Evolutionary conservation across 2,888 invertebrate species (phyloP).

Genomic region (Panzeria rudis): DNA sequence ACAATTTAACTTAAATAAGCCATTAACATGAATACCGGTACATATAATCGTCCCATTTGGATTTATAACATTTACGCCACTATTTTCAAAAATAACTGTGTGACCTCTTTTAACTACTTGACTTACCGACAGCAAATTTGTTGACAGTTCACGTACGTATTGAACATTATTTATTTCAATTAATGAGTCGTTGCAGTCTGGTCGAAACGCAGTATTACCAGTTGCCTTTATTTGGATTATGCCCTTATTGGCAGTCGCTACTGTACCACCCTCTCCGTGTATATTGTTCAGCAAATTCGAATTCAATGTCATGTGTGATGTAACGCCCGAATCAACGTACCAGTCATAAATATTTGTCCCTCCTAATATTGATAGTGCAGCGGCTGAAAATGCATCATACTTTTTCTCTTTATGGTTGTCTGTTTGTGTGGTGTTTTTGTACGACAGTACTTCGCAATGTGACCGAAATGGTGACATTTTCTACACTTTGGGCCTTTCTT

Average conservation of each 20-base stretch:
- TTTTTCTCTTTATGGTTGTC: neutral
- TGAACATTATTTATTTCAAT: constrained; percentile 42
- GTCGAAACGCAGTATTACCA: neutral
- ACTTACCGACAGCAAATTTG: constrained; percentile 59
- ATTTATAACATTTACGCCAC: constrained; percentile 26
- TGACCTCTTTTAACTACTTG: constrained; percentile 53
- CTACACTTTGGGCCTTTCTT: constrained; percentile 50
- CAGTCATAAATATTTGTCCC: constrained; percentile 14
- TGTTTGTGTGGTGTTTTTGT: neutral
- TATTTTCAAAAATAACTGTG: constrained; percentile 45
- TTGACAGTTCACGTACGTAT: constrained; percentile 39
- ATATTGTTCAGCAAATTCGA: neutral
- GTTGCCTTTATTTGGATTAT: neutral
- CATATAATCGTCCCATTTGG: constrained; percentile 10
- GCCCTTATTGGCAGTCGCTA: constrained; percentile 15
- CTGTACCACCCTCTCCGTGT: neutral
- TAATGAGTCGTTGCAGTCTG: neutral
- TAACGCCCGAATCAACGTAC: constrained; percentile 30
- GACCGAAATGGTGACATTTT: constrained; percentile 62
- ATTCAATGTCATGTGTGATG: constrained; percentile 42
- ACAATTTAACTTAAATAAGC: constrained; percentile 45
- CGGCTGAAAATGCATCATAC: constrained; percentile 27
- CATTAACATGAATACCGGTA: constrained; percentile 27
- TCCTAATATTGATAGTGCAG: constrained; percentile 25
- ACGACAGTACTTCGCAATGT: constrained; percentile 39